Evolutionary conservation across 2,113 vertebrate genomes (phyloP).

Genomic region (Baryphthengus martii): DNA sequence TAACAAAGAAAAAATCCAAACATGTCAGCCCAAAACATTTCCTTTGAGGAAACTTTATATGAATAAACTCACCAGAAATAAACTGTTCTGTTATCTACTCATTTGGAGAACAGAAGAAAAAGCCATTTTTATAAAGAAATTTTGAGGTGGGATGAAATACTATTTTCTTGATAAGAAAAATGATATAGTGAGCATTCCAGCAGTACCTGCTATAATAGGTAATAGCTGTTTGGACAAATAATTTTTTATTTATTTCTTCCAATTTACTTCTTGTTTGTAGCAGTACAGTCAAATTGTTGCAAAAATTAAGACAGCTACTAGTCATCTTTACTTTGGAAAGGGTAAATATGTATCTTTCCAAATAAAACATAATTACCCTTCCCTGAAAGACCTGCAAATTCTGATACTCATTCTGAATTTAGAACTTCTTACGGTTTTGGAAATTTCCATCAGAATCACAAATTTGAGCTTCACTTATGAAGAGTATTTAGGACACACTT

Average conservation of each 20-base stretch:
- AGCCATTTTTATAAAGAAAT: background rate
- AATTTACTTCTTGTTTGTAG: background rate
- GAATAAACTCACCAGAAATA: background rate
- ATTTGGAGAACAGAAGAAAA: background rate
- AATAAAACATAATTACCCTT: background rate
- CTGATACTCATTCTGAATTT: background rate
- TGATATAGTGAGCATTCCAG: rapidly evolving
- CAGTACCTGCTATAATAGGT: background rate
- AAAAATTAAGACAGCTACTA: background rate
- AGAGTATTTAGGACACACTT: background rate
- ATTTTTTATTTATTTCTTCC: background rate
- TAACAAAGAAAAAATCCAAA: background rate
- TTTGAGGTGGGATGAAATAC: background rate
- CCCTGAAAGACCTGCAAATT: background rate
- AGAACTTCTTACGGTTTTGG: background rate
- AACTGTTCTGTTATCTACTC: background rate
- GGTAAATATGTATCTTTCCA: background rate
- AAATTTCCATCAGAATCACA: background rate
- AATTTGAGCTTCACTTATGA: background rate
- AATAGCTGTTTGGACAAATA: background rate
- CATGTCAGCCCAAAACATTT: background rate
- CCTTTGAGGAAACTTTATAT: background rate
- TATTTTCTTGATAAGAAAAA: background rate
- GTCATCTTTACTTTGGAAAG: background rate
- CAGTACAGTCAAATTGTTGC: background rate